Evolutionary conservation across 2,113 vertebrate species (phyloP).

Genomic region (Dicentrarchus labrax): DNA sequence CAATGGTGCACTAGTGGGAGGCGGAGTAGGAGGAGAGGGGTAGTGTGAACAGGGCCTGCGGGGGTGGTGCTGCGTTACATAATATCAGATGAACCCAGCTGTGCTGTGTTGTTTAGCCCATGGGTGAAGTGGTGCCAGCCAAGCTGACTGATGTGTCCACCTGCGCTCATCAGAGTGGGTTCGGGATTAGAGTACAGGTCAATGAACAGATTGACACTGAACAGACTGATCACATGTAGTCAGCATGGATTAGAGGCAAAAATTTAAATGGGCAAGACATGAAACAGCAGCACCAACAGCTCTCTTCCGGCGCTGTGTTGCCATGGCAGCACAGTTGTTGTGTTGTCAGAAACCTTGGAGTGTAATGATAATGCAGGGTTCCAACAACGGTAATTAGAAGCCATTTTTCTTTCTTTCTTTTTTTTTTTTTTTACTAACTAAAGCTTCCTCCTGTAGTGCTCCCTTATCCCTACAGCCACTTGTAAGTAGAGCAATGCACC

Average conservation of each 20-base stretch:
- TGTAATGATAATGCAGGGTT: conserved; percentile 71
- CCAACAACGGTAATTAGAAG: conserved; percentile 71
- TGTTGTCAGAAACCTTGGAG: conserved; percentile 66
- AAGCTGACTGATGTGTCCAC: conserved; percentile 66
- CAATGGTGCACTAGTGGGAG: conserved; percentile 69
- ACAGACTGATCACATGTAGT: conserved; percentile 27
- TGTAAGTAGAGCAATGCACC: conserved; percentile 12
- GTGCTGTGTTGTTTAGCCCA: conserved; percentile 69
- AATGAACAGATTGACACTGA: conserved; percentile 27
- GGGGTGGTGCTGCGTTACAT: conserved; percentile 75
- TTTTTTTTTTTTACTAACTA: neutral
- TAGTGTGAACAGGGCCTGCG: conserved; percentile 75
- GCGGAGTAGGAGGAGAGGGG: conserved; percentile 71
- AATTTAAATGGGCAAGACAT: conserved; percentile 20
- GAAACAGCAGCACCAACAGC: conserved; percentile 23
- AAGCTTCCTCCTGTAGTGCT: conserved; percentile 15
- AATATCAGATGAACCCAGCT: conserved; percentile 74
- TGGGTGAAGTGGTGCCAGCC: conserved; percentile 64
- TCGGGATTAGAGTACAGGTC: conserved; percentile 39
- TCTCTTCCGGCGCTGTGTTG: conserved; percentile 51
- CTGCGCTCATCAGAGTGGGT: conserved; percentile 53
- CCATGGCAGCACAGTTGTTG: conserved; percentile 75
- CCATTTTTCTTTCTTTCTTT: conserved; percentile 39
- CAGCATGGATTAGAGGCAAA: conserved; percentile 9
- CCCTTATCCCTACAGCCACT: conserved; percentile 25